Evolutionary conservation across 2,888 invertebrate species (phyloP).

Genomic region (Acanthococcus lagerstroemiae): DNA sequence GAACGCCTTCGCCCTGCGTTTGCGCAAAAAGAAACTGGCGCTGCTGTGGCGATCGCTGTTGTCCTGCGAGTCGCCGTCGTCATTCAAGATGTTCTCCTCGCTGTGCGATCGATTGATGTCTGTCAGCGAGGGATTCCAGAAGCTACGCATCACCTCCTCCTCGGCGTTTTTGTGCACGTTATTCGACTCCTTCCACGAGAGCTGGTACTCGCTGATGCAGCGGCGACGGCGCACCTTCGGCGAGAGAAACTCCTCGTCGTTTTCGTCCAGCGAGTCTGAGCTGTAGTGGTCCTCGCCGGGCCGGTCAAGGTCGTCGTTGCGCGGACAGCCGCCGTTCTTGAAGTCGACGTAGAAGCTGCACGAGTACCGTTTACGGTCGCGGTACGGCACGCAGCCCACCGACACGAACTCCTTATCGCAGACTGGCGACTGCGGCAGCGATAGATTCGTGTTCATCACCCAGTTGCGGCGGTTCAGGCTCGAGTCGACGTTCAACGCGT

Average conservation of each 20-base stretch:
- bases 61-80: slow-evolving; percentile 33
- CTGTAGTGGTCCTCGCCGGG: slow-evolving; percentile 48
- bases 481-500: not conserved
- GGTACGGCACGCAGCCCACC: not conserved
- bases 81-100: slow-evolving; percentile 38
- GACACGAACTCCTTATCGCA: slow-evolving; percentile 18
- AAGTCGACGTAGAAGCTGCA: slow-evolving; percentile 38
- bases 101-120: slow-evolving; percentile 36
- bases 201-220: slow-evolving; percentile 68
- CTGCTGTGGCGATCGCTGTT: slow-evolving; percentile 47
- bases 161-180: not conserved
- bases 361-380: slow-evolving; percentile 34
- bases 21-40: slow-evolving; percentile 69
- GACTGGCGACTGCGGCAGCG: slow-evolving; percentile 27
- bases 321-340: slow-evolving; percentile 25
- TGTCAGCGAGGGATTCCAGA: slow-evolving; percentile 32
- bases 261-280: slow-evolving; percentile 68
- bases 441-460: slow-evolving; percentile 3
- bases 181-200: slow-evolving; percentile 42
- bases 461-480: not conserved
- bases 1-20: slow-evolving; percentile 46
- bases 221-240: slow-evolving; percentile 43
- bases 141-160: slow-evolving; percentile 33
- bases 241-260: slow-evolving; percentile 42
- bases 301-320: slow-evolving; percentile 14